phyloP scores from a whole-genome alignment of 2,113 vertebrate species.

The Actenoides hombroni region DNA sequence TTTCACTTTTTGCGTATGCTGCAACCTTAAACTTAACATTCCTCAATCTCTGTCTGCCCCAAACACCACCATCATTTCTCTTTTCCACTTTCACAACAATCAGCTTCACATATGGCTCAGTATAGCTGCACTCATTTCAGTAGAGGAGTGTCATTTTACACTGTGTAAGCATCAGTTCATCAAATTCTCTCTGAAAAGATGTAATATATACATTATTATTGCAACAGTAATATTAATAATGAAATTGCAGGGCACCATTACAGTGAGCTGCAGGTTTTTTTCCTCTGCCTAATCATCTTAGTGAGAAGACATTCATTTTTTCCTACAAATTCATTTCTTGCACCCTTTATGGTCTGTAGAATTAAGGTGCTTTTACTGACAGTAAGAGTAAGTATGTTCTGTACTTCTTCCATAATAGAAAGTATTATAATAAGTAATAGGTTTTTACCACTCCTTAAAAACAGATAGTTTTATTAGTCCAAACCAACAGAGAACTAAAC shows the following conservation, averaged over 20 bases:
- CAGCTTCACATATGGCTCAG: neutral
- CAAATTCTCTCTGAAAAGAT: neutral
- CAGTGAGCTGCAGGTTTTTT: neutral
- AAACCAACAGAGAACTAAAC: neutral
- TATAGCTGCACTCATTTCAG: neutral
- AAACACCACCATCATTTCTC: accelerated
- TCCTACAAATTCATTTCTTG: neutral
- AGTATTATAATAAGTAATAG: neutral
- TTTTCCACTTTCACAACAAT: neutral
- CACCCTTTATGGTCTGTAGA: neutral
- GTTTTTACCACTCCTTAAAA: neutral
- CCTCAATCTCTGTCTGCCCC: neutral
- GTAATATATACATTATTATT: neutral
- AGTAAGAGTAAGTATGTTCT: neutral
- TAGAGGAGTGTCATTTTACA: neutral
- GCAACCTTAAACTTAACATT: neutral
- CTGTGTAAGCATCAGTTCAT: neutral
- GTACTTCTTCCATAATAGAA: neutral
- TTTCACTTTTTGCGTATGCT: neutral
- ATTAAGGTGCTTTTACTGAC: neutral
- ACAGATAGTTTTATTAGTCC: neutral
- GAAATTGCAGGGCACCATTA: neutral
- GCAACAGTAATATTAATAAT: neutral
- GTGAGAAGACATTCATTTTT: neutral
- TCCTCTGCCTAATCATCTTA: neutral